Conservation (phyloP, 2,888 invertebrate genomes). For the Cantharis nigra region DNA sequence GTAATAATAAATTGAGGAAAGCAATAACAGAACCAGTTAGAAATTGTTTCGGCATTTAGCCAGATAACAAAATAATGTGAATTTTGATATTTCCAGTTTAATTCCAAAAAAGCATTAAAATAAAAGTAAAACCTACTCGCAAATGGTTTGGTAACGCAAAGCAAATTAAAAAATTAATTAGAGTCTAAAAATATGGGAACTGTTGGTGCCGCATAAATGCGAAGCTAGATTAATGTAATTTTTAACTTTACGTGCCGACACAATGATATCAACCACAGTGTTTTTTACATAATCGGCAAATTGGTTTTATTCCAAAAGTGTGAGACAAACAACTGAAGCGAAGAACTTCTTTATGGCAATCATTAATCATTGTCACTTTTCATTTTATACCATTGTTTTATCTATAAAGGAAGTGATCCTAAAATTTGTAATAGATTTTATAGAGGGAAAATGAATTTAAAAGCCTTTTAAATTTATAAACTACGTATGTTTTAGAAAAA, state of each 20-base stretch:
- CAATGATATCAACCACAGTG: constrained; percentile 21
- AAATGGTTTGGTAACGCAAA: neutral
- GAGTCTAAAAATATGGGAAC: neutral
- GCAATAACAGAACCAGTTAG: constrained; percentile 22
- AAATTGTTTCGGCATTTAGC: constrained; percentile 25
- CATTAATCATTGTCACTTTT: constrained; percentile 44
- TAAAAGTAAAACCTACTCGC: neutral
- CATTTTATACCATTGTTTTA: constrained; percentile 24
- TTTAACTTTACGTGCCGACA: constrained; percentile 25
- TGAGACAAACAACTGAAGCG: constrained; percentile 33
- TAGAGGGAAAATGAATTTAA: constrained; percentile 2
- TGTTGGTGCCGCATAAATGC: constrained; percentile 8
- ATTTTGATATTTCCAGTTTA: constrained; percentile 14
- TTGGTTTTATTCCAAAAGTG: constrained; percentile 41
- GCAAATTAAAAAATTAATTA: neutral
- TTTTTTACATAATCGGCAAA: constrained; percentile 39
- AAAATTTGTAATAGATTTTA: constrained; percentile 8
- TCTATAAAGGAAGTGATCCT: constrained; percentile 9
- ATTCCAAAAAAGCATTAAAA: neutral
- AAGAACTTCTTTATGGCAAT: constrained; percentile 43
- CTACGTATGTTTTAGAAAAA: neutral
- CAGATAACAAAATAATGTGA: constrained; percentile 17
- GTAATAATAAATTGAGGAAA: constrained; percentile 22
- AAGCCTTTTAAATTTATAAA: neutral
- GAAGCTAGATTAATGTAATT: constrained; percentile 27